phyloP scores from a whole-genome alignment of 1,140 invertebrate species.

The Panagrolaimus sp. region DNA sequence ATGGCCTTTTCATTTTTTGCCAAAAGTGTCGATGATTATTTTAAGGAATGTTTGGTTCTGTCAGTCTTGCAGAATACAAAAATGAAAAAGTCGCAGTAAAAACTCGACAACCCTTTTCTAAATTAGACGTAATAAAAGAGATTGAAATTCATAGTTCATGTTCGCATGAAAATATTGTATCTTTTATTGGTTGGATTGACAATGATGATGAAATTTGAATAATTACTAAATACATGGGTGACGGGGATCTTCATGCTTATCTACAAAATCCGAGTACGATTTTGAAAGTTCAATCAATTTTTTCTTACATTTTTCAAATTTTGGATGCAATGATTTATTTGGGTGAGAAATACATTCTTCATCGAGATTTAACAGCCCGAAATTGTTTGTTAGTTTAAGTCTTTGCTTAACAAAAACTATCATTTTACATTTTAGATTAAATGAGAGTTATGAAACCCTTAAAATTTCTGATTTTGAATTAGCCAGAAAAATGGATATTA shows the following conservation, averaged over 20 bases:
- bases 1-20: too few species aligned
- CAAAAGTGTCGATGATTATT: too few species aligned
- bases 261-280: slow-evolving; percentile 25
- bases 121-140: not conserved
- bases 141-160: not conserved
- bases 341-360: slow-evolving; percentile 81
- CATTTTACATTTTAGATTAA: too few species aligned
- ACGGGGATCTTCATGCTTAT: slow-evolving; percentile 34
- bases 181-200: not conserved
- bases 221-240: slow-evolving; percentile 36
- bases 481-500: slow-evolving; percentile 83
- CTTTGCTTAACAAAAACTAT: too few species aligned
- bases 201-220: slow-evolving; percentile 21
- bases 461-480: slow-evolving; percentile 98
- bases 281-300: slow-evolving; percentile 66
- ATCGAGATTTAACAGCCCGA: slow-evolving; percentile 89
- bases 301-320: slow-evolving; percentile 89
- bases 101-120: too few species aligned
- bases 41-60: too few species aligned
- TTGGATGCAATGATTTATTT: slow-evolving; percentile 94
- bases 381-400: slow-evolving; percentile 68
- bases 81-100: too few species aligned
- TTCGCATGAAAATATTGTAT: not conserved
- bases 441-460: slow-evolving; percentile 74
- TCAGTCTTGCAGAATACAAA: too few species aligned